These are phyloP conservation scores for Periplaneta americana DNA, from an alignment of 1,140 invertebrate genomes.

Conservation along the genomic window DNA sequence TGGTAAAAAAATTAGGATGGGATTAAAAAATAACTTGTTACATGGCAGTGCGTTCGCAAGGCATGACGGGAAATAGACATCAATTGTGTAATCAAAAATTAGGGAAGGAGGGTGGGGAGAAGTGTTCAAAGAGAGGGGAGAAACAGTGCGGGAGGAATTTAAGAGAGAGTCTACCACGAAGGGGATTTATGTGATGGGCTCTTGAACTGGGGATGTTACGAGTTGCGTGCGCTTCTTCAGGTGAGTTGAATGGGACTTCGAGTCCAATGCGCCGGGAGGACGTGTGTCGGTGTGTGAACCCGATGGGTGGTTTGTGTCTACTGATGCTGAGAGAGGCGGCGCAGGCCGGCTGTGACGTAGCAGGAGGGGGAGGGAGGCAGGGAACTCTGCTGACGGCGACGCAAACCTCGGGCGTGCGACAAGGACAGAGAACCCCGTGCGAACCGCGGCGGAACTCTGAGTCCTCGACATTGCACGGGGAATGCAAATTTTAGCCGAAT, in stretches of 20 bases:
- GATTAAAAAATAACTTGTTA: not conserved
- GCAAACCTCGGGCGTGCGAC: not conserved
- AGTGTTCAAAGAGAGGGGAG: not conserved
- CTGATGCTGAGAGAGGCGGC: not conserved
- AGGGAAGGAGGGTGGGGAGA: not conserved
- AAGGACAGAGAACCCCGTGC: not conserved
- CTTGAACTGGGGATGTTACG: not conserved
- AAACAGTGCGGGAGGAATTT: not conserved
- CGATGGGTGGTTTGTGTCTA: not conserved
- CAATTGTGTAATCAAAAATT: not conserved
- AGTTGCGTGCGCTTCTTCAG: too few relatives aligned
- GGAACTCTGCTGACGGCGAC: not conserved
- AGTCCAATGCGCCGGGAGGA: not conserved
- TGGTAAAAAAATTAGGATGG: not conserved
- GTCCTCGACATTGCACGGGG: not conserved
- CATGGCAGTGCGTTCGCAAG: not conserved
- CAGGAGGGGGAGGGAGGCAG: too few relatives aligned
- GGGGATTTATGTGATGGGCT: not conserved
- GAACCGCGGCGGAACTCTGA: too few relatives aligned
- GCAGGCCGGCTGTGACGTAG: too few relatives aligned
- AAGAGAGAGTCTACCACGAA: too few relatives aligned
- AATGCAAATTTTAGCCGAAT: not conserved
- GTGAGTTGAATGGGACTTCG: not conserved
- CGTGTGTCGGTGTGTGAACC: not conserved
- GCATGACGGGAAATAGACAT: not conserved